A percentile compares a stretch with the other conserved stretches of the same genome.
phyloP scores from a whole-genome alignment of 2,797 vertebrate genomes.

The Mus caroli region DNA sequence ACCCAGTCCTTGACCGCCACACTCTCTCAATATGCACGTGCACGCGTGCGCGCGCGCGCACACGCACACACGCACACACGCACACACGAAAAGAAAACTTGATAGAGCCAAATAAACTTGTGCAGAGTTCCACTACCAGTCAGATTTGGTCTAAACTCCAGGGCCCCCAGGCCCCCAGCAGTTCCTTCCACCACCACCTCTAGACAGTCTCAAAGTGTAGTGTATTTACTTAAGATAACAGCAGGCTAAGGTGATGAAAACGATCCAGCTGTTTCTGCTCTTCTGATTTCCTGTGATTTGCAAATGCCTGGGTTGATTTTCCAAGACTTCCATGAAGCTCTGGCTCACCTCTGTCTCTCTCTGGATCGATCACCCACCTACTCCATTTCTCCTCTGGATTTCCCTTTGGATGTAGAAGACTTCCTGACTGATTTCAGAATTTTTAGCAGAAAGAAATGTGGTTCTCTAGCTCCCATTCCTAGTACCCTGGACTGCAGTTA shows the following conservation, averaged over 20 bases:
- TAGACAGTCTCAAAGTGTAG: conserved; percentile 29
- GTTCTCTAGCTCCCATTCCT: not conserved
- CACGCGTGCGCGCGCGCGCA: not conserved
- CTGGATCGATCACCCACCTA: not conserved
- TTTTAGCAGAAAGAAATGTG: conserved; percentile 31
- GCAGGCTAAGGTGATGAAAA: conserved; percentile 53
- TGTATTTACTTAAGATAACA: conserved; percentile 38
- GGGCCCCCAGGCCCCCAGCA: not conserved
- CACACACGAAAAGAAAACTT: not conserved
- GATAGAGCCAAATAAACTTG: not conserved
- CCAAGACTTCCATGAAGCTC: not conserved
- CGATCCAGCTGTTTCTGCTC: conserved; percentile 71
- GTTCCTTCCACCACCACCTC: not conserved
- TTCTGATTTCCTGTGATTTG: conserved; percentile 51
- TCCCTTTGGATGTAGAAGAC: not conserved
- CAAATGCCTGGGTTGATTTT: conserved; percentile 27
- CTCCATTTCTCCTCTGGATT: conserved; percentile 3
- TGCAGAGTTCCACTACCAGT: not conserved
- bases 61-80: too few species aligned
- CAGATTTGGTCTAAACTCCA: not conserved
- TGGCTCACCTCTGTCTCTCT: not conserved
- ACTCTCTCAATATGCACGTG: not conserved
- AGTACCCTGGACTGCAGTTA: not conserved
- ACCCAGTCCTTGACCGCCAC: not conserved
- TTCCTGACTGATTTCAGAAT: not conserved